Percentiles rank a stretch among this genome's conserved stretches.
Evolutionary conservation across 2,113 vertebrate species (phyloP).

Genomic region (Lophura nycthemera): DNA sequence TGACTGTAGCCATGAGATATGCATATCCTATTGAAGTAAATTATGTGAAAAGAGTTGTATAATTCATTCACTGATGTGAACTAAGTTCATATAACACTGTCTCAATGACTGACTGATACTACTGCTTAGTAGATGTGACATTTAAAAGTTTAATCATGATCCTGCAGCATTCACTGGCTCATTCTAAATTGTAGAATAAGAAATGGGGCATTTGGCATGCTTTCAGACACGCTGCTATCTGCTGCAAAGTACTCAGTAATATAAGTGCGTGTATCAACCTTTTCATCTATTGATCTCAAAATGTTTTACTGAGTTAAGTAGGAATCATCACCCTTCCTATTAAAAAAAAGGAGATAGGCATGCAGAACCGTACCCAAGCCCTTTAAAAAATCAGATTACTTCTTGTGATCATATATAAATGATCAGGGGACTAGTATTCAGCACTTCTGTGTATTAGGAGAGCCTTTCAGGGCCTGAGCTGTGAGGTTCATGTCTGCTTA

Average conservation of each 20-base stretch:
- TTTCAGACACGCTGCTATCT: conserved; percentile 20
- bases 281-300: conserved; percentile 41
- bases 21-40: conserved; percentile 43
- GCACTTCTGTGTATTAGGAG: neutral
- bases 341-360: neutral
- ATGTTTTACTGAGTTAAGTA: conserved; percentile 31
- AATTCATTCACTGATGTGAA: conserved; percentile 52
- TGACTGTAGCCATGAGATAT: conserved; percentile 39
- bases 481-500: neutral
- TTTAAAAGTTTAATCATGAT: conserved; percentile 70
- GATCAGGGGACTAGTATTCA: neutral
- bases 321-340: neutral
- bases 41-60: conserved; percentile 13
- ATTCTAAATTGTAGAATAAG: conserved; percentile 34
- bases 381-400: neutral
- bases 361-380: neutral
- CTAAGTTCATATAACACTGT: conserved; percentile 61
- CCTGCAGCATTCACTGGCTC: conserved; percentile 27
- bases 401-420: neutral
- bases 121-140: conserved; percentile 50
- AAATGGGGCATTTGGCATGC: conserved; percentile 35
- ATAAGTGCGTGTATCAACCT: conserved; percentile 37
- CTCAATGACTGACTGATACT: conserved; percentile 56
- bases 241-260: conserved; percentile 34
- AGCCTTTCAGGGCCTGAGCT: neutral